Conservation (phyloP, 2,797 vertebrate genomes). For the Chiroxiphia lanceolata region DNA sequence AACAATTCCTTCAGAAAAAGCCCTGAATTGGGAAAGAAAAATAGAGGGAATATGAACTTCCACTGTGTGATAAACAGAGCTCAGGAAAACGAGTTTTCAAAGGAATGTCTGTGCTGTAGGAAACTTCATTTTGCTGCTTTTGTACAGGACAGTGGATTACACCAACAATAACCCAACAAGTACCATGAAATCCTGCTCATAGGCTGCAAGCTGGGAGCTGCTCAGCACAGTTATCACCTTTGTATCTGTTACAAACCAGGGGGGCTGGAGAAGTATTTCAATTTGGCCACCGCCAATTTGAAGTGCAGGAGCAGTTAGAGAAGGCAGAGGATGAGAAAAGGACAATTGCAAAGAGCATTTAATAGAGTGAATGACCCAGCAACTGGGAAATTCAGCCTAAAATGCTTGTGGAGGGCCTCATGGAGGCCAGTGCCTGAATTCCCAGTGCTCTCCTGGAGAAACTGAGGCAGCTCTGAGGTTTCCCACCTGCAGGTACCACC, state of each 20-base stretch:
- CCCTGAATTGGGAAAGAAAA: constrained; percentile 30
- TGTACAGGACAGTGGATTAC: constrained; percentile 57
- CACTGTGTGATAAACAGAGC: constrained; percentile 41
- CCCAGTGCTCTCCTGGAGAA: not conserved
- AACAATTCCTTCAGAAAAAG: not conserved
- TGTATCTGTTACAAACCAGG: constrained; percentile 38
- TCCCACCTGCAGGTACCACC: not conserved
- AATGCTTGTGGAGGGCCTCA: rapidly evolving
- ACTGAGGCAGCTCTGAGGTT: not conserved
- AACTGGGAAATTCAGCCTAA: not conserved
- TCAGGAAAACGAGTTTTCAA: constrained; percentile 50
- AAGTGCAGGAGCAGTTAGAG: not conserved
- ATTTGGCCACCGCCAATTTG: constrained; percentile 58
- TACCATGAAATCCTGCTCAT: constrained; percentile 70
- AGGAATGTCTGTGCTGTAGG: constrained; percentile 37
- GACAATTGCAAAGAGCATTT: not conserved
- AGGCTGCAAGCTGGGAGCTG: constrained; percentile 36
- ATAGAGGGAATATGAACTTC: constrained; percentile 40
- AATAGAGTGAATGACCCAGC: not conserved
- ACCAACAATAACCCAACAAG: constrained; percentile 54
- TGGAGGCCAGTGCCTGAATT: rapidly evolving
- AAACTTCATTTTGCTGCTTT: constrained; percentile 67
- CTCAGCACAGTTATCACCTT: constrained; percentile 67
- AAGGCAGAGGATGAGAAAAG: not conserved
- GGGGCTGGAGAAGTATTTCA: constrained; percentile 37